Conservation (phyloP, 2,797 vertebrate species). For the Xenentodon cancila region DNA sequence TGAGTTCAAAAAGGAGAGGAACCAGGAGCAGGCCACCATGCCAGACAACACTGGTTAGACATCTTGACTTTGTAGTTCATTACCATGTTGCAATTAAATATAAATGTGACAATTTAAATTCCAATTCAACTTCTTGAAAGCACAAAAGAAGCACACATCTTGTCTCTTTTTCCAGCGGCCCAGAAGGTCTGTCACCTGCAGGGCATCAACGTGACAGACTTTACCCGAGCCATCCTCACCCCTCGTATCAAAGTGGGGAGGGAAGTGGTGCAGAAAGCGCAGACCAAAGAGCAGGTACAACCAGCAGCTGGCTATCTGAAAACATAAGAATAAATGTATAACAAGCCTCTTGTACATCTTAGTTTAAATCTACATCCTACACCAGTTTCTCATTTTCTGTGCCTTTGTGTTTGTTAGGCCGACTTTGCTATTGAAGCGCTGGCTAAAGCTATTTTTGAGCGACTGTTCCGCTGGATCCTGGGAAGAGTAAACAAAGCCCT, state of each 20-base stretch:
- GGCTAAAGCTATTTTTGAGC: constrained; percentile 95
- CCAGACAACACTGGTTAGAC: constrained; percentile 94
- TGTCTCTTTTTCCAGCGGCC: constrained; percentile 80
- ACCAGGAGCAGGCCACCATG: constrained; percentile 98
- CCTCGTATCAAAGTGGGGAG: constrained; percentile 97
- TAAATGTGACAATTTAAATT: background rate
- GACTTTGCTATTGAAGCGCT: constrained; percentile 95
- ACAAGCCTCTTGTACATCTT: background rate
- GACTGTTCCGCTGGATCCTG: constrained; percentile 95
- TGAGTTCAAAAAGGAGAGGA: constrained; percentile 97
- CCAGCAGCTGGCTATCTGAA: background rate
- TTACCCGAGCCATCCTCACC: constrained; percentile 94
- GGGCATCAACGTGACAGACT: constrained; percentile 97
- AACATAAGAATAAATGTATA: background rate
- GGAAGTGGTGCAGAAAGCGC: constrained; percentile 97
- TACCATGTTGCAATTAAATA: too few species aligned
- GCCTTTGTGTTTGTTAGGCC: constrained; percentile 78
- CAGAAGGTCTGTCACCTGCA: constrained; percentile 97
- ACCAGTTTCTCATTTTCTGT: background rate
- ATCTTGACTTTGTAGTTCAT: background rate
- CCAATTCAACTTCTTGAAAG: background rate
- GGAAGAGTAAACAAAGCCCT: constrained; percentile 93
- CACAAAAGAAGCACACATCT: background rate
- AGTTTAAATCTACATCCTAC: background rate
- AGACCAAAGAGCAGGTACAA: constrained; percentile 97